Percentiles rank a stretch among this genome's conserved stretches.
Conservation (phyloP, 92 coral and sea anemone genomes). For the Epizoanthus illoricatus region DNA sequence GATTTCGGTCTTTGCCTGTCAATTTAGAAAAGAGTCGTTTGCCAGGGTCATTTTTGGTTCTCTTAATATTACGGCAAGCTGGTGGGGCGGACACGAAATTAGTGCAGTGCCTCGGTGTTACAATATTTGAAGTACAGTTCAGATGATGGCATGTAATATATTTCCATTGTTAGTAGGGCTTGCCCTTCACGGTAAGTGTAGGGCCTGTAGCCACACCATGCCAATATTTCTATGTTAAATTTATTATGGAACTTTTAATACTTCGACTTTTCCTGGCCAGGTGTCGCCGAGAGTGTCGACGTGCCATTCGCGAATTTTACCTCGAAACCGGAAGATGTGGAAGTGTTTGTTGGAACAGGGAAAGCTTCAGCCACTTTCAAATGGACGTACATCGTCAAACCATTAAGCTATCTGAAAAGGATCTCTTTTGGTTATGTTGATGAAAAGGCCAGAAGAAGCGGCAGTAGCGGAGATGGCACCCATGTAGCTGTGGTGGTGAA, state of each 20-base stretch:
- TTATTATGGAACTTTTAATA: background rate
- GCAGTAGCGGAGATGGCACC: too few species aligned
- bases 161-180: background rate
- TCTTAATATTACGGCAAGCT: background rate
- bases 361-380: slow-evolving; percentile 25
- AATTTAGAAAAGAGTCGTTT: slow-evolving; percentile 8
- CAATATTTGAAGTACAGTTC: slow-evolving; percentile 6
- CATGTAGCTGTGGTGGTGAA: slow-evolving; percentile 15
- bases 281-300: slow-evolving; percentile 1
- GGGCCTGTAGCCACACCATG: background rate
- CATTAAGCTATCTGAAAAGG: background rate
- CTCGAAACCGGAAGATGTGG: slow-evolving; percentile 12
- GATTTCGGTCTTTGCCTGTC: slow-evolving; percentile 18
- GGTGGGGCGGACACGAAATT: background rate
- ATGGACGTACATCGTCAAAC: slow-evolving; percentile 16
- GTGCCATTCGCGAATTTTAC: slow-evolving; percentile 17
- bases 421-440: slow-evolving; percentile 22
- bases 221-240: background rate
- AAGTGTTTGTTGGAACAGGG: slow-evolving; percentile 9
- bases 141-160: slow-evolving; percentile 28
- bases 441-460: background rate
- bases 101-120: background rate
- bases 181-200: slow-evolving; percentile 3
- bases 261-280: slow-evolving; percentile 1
- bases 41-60: background rate